phyloP scores from a whole-genome alignment of 2,888 invertebrate species.

The Platycnemis pennipes region DNA sequence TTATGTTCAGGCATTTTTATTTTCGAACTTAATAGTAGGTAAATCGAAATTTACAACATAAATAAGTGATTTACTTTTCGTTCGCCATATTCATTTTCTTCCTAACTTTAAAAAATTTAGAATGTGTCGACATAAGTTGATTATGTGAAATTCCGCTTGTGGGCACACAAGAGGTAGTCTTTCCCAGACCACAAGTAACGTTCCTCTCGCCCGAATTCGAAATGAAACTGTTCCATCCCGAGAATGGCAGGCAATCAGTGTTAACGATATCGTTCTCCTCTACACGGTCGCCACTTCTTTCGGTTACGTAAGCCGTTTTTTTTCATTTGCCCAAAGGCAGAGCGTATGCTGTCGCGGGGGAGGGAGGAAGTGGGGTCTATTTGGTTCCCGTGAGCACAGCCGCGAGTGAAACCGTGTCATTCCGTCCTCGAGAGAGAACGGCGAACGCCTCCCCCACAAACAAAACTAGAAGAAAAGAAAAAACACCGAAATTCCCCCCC shows the following conservation, averaged over 20 bases:
- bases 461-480: too few relatives aligned
- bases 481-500: too few relatives aligned
- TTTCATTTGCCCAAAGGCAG: background rate
- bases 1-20: too few relatives aligned
- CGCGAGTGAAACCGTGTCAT: conserved; percentile 3
- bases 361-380: background rate
- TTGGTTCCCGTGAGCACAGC: too few relatives aligned
- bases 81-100: too few relatives aligned
- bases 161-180: too few relatives aligned
- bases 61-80: too few relatives aligned
- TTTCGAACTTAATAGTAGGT: too few relatives aligned
- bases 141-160: too few relatives aligned
- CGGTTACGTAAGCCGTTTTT: background rate
- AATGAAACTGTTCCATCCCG: background rate
- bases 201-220: background rate
- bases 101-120: too few relatives aligned
- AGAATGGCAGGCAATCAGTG: background rate
- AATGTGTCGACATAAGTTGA: too few relatives aligned
- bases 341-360: background rate
- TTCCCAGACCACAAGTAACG: background rate
- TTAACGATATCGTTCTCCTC: background rate
- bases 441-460: background rate
- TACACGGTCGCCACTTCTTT: background rate
- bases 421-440: background rate
- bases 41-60: too few relatives aligned